Evolutionary conservation across 2,888 invertebrate genomes (phyloP).

Genomic region (Lithophane socia): DNA sequence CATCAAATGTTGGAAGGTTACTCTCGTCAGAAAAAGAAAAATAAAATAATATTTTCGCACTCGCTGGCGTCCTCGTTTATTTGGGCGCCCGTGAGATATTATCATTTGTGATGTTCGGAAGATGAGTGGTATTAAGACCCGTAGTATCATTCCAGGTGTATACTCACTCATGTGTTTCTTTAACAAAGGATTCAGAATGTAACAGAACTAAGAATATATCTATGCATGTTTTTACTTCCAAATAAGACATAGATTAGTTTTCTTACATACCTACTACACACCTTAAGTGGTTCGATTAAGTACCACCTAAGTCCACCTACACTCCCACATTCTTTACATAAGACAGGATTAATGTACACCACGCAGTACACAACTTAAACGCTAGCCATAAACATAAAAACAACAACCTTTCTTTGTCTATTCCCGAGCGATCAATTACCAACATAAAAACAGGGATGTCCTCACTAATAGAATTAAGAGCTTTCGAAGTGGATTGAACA

Average conservation of each 20-base stretch:
- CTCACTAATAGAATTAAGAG: constrained; percentile 63
- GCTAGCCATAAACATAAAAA: constrained; percentile 24
- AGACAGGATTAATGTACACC: constrained; percentile 12
- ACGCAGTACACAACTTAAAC: constrained; percentile 13
- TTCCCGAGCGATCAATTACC: constrained; percentile 53
- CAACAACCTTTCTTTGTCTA: constrained; percentile 26
- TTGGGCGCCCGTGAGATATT: constrained; percentile 44
- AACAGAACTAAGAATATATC: neutral
- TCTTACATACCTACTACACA: neutral
- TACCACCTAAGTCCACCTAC: neutral
- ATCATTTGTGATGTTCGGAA: constrained; percentile 52
- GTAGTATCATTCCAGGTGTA: constrained; percentile 28
- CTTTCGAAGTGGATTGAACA: constrained; percentile 56
- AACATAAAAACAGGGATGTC: constrained; percentile 48
- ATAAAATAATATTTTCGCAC: constrained; percentile 45
- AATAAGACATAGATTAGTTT: neutral
- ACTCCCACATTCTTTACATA: neutral
- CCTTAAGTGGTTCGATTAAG: neutral
- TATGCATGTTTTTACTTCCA: neutral
- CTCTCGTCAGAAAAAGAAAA: constrained; percentile 39
- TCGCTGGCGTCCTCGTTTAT: constrained; percentile 30
- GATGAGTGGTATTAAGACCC: constrained; percentile 42
- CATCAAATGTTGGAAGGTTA: constrained; percentile 47
- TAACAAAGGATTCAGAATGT: constrained; percentile 18
- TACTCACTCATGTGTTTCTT: constrained; percentile 12